These are phyloP conservation scores for Drosophila simulans DNA, from an alignment of 1,140 invertebrate genomes.

Conservation along the genomic window DNA sequence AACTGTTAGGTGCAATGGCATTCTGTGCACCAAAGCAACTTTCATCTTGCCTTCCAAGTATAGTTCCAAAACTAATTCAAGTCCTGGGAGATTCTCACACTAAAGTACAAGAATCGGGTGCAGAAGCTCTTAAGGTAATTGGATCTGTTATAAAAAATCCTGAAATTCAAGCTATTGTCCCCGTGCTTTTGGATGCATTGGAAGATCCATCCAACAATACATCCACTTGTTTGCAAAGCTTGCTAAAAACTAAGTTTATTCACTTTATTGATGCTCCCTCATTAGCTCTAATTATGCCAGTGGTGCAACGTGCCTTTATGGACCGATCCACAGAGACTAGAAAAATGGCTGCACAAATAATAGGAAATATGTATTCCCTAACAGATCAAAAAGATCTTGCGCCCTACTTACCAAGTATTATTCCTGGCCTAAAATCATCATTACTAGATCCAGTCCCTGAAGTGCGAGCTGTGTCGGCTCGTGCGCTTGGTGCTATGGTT, in stretches of 20 bases:
- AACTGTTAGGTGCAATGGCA: conserved; percentile 98
- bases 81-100: conserved; percentile 98
- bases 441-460: conserved; percentile 99
- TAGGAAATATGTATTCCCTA: conserved; percentile 99
- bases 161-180: conserved; percentile 98
- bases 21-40: conserved; percentile 99
- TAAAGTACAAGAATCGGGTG: conserved; percentile 98
- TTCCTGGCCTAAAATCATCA: conserved; percentile 98
- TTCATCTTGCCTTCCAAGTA: conserved; percentile 98
- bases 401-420: conserved; percentile 98
- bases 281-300: conserved; percentile 99
- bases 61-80: conserved; percentile 99
- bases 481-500: conserved; percentile 98
- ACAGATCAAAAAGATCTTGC: conserved; percentile 99
- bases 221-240: conserved; percentile 94
- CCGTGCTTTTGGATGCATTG: conserved; percentile 95
- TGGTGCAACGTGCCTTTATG: conserved; percentile 98
- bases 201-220: conserved; percentile 99
- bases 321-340: conserved; percentile 98
- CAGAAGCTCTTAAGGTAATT: conserved; percentile 97
- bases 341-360: conserved; percentile 99
- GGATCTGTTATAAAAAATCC: conserved; percentile 99
- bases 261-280: conserved; percentile 99
- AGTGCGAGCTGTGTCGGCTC: conserved; percentile 95
- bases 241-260: conserved; percentile 99